phyloP scores from a whole-genome alignment of 92 coral and sea anemone genomes.

The Phenganax marumi region DNA sequence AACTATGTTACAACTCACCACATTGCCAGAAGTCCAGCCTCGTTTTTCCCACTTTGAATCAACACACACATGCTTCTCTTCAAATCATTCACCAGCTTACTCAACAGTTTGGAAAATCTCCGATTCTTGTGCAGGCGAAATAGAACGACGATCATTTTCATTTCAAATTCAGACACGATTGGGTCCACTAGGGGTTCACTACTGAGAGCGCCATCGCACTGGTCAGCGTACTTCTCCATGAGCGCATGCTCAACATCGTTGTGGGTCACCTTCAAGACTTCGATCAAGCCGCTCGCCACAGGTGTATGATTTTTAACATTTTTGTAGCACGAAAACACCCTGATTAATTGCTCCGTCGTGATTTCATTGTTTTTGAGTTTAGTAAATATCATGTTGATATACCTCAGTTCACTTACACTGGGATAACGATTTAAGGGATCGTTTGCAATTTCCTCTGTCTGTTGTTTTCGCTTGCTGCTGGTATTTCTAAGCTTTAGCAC shows the following conservation, averaged over 20 bases:
- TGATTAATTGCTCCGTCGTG: constrained; percentile 38
- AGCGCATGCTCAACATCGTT: constrained; percentile 7
- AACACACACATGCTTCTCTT: constrained; percentile 39
- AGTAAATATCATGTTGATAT: background rate
- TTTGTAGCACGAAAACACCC: constrained; percentile 1
- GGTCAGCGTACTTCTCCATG: constrained; percentile 20
- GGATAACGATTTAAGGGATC: constrained; percentile 29
- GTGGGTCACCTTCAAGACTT: constrained; percentile 27
- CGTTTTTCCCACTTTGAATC: constrained; percentile 20
- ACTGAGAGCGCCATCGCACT: background rate
- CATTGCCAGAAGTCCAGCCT: constrained; percentile 46
- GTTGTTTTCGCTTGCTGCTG: background rate
- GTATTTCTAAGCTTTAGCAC: background rate
- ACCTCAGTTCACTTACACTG: background rate
- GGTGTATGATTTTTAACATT: constrained; percentile 4
- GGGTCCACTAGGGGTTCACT: constrained; percentile 42
- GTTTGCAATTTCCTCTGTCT: background rate
- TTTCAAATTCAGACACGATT: constrained; percentile 65
- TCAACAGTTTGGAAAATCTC: constrained; percentile 45
- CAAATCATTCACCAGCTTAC: constrained; percentile 42
- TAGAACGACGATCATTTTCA: constrained; percentile 56
- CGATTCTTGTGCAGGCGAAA: constrained; percentile 28
- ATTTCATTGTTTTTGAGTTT: constrained; percentile 12
- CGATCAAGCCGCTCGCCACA: constrained; percentile 11
- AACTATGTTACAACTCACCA: constrained; percentile 22